These are phyloP conservation scores for Caenorhabditis sinica DNA, from an alignment of 2,888 invertebrate genomes.

Conservation along the genomic window DNA sequence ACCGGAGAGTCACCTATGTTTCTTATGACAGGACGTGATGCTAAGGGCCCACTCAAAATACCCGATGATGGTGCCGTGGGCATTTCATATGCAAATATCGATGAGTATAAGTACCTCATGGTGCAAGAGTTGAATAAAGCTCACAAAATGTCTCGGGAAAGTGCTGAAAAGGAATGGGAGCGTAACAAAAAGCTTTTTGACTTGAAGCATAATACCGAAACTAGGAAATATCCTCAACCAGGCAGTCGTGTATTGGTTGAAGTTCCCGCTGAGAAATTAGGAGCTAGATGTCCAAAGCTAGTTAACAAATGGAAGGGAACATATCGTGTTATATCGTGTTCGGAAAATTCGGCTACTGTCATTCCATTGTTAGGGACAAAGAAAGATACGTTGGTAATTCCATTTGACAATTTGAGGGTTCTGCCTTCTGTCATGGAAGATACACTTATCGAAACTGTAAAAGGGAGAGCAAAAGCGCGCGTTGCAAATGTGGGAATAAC, in stretches of 20 bases:
- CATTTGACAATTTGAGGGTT: background rate
- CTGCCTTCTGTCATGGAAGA: background rate
- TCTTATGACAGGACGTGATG: conserved; percentile 56
- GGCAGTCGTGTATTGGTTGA: conserved; percentile 32
- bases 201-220: conserved; percentile 32
- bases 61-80: conserved; percentile 4
- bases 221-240: conserved; percentile 16
- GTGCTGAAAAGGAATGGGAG: conserved; percentile 24
- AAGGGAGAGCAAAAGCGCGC: too few relatives aligned
- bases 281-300: conserved; percentile 28
- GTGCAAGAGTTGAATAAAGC: conserved; percentile 9
- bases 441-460: background rate
- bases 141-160: conserved; percentile 18
- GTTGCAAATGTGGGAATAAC: too few relatives aligned
- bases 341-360: conserved; percentile 27
- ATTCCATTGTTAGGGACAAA: background rate
- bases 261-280: conserved; percentile 38
- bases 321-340: conserved; percentile 7
- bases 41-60: background rate
- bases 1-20: conserved; percentile 63
- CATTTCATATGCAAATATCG: conserved; percentile 7
- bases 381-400: background rate
- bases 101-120: conserved; percentile 38
- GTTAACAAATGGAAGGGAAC: conserved; percentile 30
- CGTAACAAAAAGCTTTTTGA: conserved; percentile 43